phyloP scores from a whole-genome alignment of 2,113 vertebrate genomes.

The Macheiramphus alcinus region DNA sequence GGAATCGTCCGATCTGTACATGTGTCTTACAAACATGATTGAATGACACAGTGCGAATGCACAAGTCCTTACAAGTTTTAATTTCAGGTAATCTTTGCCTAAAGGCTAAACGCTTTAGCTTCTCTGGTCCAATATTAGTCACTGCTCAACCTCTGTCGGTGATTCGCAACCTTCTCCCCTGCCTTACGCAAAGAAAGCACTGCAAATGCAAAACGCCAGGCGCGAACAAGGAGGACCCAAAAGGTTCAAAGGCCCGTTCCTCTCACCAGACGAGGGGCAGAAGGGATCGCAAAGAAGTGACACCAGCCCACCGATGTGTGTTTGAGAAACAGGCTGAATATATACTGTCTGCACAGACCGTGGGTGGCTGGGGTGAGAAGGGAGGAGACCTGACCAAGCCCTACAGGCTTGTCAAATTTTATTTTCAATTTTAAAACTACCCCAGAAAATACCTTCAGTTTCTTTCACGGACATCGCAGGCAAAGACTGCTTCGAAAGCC shows the following conservation, averaged over 20 bases:
- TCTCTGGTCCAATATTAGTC: background rate
- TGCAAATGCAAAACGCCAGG: background rate
- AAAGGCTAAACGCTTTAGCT: conserved; percentile 17
- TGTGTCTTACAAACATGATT: conserved; percentile 17
- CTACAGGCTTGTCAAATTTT: background rate
- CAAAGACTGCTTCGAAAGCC: background rate
- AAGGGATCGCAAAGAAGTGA: accelerated
- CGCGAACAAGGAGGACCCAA: background rate
- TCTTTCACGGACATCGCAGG: background rate
- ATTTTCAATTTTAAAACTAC: background rate
- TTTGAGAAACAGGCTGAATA: background rate
- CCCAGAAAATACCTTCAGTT: background rate
- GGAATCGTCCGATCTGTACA: conserved; percentile 5
- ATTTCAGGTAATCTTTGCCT: conserved; percentile 49
- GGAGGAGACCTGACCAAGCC: background rate
- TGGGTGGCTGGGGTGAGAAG: background rate
- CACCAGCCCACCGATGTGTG: accelerated
- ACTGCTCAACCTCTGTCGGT: background rate
- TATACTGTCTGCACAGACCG: accelerated
- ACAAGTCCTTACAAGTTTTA: conserved; percentile 30
- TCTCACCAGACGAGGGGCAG: background rate
- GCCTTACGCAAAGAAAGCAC: background rate
- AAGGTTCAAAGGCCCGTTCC: background rate
- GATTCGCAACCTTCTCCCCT: background rate
- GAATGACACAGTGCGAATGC: background rate